Base-by-base conservation (phyloP, 2,888 invertebrate genomes). In the Pyrrhosoma nymphula region DNA sequence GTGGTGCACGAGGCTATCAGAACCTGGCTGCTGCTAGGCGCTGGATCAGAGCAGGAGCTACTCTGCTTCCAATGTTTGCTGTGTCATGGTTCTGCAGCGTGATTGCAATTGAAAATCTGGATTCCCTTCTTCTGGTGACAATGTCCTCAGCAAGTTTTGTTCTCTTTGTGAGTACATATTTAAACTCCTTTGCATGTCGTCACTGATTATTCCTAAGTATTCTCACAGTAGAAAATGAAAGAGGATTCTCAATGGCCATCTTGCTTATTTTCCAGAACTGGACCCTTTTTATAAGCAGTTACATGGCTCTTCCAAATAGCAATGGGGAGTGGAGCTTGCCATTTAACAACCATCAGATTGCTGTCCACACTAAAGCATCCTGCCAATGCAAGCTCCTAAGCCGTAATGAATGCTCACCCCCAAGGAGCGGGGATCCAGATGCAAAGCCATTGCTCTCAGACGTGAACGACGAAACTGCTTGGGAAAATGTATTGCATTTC, bases 81-180 rank as follows among this genome's bases (percentile, higher is more conserved):
- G 97, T 98, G 39, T 98, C 98, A 96, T 98, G 98, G 98, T 98
- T 98, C 96, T 97, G 98, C 97, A 98, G 98, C 0, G 98, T 98
- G 10, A 97, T 98, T 60, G 98, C 98, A 0, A 97, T 98, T 88
- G 98, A 98, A 96, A 98, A 98, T 96, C 97, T 98, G 3, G 97
- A 97, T 88, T 96, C 96, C 88, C 96, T 96, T 95, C 96, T 96
- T 95, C 96, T 97, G 95, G 96, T 97, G 95, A 96, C 96, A 60
- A 96, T 96, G 75, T 96, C 96, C 95, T 96, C 96, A 89, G 96
- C 96, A 88, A 96, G 96, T 95, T 96, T 96, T 95, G 96, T 96
- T 90, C 96, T 96, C 95, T 96, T 97, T 96, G 97, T 97, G 96
- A 96, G 96, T 96, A 35, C 2, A 82, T 18, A 60, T 35, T 90